Conservation (phyloP, 2,888 invertebrate genomes). For the Cosmia pyralina region DNA sequence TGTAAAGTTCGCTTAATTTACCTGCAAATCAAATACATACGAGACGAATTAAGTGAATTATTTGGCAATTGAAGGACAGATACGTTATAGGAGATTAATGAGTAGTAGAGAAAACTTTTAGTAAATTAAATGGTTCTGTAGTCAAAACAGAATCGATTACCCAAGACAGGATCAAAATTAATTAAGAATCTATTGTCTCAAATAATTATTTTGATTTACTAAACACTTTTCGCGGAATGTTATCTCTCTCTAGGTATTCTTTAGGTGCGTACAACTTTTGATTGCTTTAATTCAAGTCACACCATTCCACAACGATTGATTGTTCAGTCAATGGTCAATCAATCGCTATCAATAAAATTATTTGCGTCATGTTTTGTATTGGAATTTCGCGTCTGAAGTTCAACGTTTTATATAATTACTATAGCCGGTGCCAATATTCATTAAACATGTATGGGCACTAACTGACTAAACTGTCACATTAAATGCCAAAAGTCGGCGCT, state of each 20-base stretch:
- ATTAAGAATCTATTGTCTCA: constrained; percentile 30
- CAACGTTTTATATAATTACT: not conserved
- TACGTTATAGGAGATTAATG: constrained; percentile 47
- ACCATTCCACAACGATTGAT: constrained; percentile 36
- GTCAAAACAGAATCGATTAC: constrained; percentile 39
- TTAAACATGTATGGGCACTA: not conserved
- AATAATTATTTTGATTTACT: constrained; percentile 35
- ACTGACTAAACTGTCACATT: not conserved
- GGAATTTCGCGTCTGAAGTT: constrained; percentile 5
- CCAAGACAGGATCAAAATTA: constrained; percentile 29
- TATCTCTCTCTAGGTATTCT: constrained; percentile 1
- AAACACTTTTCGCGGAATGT: constrained; percentile 1
- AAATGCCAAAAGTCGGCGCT: not conserved
- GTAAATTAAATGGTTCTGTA: constrained; percentile 50
- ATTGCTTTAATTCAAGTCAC: constrained; percentile 40
- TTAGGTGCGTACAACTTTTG: constrained; percentile 7
- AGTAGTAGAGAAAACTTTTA: constrained; percentile 46
- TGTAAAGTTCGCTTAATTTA: constrained; percentile 66
- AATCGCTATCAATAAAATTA: constrained; percentile 38
- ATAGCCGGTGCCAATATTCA: not conserved
- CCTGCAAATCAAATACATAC: constrained; percentile 68
- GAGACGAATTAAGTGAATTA: constrained; percentile 61
- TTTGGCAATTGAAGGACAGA: constrained; percentile 59
- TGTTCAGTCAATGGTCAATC: constrained; percentile 34
- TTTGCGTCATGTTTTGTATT: constrained; percentile 25